Percentiles rank a stretch among this genome's conserved stretches.
These are phyloP conservation scores for Talpa occidentalis DNA, from an alignment of 2,113 vertebrate species.

Conservation along the genomic window DNA sequence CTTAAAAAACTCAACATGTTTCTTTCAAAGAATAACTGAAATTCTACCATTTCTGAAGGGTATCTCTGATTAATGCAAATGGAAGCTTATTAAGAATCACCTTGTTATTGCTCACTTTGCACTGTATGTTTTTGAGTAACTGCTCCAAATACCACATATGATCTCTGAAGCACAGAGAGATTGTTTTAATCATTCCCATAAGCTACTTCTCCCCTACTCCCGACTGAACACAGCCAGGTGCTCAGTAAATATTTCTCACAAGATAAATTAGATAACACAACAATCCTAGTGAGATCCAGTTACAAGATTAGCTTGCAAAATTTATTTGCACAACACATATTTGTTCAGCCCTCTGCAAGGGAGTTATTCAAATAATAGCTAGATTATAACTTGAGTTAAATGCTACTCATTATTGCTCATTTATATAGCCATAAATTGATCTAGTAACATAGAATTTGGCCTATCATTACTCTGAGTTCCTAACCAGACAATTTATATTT, in stretches of 20 bases:
- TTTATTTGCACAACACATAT: neutral
- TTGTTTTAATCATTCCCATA: neutral
- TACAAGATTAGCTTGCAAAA: neutral
- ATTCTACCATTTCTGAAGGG: neutral
- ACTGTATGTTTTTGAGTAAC: neutral
- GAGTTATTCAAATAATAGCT: neutral
- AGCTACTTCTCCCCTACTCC: fast-evolving
- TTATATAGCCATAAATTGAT: neutral
- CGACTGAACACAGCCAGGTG: neutral
- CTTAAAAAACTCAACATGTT: neutral
- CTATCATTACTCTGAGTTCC: neutral
- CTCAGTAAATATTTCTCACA: neutral
- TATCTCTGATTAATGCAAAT: neutral
- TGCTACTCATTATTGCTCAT: neutral
- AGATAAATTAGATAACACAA: neutral
- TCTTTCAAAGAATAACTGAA: neutral
- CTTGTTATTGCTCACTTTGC: neutral
- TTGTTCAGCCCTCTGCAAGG: neutral
- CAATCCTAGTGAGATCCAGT: neutral
- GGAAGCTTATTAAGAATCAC: neutral
- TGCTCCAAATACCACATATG: neutral
- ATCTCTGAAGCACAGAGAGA: neutral
- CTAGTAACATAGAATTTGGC: neutral
- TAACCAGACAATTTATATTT: neutral
- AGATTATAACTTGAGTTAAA: neutral